phyloP scores from a whole-genome alignment of 2,888 invertebrate genomes.

The Acrobasis consociella region DNA sequence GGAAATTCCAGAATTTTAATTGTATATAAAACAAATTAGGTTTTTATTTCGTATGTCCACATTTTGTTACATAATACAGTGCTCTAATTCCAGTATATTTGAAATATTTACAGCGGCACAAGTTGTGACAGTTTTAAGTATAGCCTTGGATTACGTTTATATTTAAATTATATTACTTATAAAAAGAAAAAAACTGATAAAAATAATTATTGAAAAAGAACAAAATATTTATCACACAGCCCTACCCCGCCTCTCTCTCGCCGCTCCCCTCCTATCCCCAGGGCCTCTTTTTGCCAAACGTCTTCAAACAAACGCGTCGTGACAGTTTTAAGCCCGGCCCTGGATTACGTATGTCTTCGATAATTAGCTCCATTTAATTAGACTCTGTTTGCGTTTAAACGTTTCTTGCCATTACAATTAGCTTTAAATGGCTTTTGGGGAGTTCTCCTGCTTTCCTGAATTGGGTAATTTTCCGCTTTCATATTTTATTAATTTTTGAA shows the following conservation, averaged over 20 bases:
- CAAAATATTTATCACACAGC: neutral
- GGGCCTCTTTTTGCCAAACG: constrained; percentile 46
- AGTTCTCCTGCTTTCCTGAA: neutral
- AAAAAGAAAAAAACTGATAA: no score
- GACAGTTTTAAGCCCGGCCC: constrained; percentile 44
- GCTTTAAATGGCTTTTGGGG: constrained; percentile 8
- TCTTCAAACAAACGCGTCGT: constrained; percentile 46
- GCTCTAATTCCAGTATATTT: no score
- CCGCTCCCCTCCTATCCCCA: constrained; percentile 27
- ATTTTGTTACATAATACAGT: no score
- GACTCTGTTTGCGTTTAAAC: constrained; percentile 20
- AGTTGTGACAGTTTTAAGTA: no score
- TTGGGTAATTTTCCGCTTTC: neutral
- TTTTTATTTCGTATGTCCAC: no score
- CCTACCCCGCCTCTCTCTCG: constrained; percentile 7
- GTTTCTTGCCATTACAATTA: constrained; percentile 11
- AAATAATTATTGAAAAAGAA: neutral
- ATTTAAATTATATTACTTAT: no score
- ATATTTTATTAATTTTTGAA: neutral
- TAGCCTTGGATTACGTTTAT: no score
- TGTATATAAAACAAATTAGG: no score
- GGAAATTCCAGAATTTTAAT: no score
- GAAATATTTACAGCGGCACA: no score
- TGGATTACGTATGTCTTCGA: constrained; percentile 43
- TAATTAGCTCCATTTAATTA: constrained; percentile 48